phyloP scores from a whole-genome alignment of 2,888 invertebrate species.

The Rutpela maculata region DNA sequence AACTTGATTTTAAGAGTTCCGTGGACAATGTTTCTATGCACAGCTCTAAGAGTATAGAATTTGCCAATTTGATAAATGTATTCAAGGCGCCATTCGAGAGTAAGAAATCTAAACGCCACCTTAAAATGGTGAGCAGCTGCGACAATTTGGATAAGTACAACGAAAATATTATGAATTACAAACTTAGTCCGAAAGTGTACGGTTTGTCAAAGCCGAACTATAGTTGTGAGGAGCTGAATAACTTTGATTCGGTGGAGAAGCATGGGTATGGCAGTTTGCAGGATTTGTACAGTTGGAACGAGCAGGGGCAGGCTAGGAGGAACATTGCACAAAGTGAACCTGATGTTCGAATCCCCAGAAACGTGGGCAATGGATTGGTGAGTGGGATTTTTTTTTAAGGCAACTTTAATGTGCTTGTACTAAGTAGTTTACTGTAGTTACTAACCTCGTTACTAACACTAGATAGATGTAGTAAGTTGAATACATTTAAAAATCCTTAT shows the following conservation, averaged over 20 bases:
- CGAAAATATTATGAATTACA: slow-evolving; percentile 72
- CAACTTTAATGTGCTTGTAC: not conserved
- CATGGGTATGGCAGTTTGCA: slow-evolving; percentile 80
- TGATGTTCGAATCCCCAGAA: slow-evolving; percentile 76
- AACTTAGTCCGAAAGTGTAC: slow-evolving; percentile 82
- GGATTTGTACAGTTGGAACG: slow-evolving; percentile 75
- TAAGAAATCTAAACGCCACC: slow-evolving; percentile 61
- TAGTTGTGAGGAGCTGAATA: slow-evolving; percentile 70
- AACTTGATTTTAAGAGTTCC: slow-evolving; percentile 66
- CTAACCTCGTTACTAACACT: slow-evolving; percentile 6
- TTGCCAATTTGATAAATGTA: slow-evolving; percentile 63
- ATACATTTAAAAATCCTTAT: slow-evolving; percentile 18
- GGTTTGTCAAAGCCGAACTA: slow-evolving; percentile 73
- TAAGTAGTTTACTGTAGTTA: not conserved
- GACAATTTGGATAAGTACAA: slow-evolving; percentile 69
- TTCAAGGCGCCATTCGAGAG: slow-evolving; percentile 70
- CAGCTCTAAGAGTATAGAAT: slow-evolving; percentile 78
- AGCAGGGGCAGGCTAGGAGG: slow-evolving; percentile 56
- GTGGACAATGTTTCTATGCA: slow-evolving; percentile 78
- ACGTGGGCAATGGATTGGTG: slow-evolving; percentile 52
- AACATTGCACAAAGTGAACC: slow-evolving; percentile 80
- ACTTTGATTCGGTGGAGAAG: slow-evolving; percentile 66
- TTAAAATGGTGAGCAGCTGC: slow-evolving; percentile 68
- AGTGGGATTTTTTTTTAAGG: slow-evolving; percentile 43
- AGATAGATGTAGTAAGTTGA: not conserved